phyloP scores from a whole-genome alignment of 2,888 invertebrate species.

The Ormyrus thymus region DNA sequence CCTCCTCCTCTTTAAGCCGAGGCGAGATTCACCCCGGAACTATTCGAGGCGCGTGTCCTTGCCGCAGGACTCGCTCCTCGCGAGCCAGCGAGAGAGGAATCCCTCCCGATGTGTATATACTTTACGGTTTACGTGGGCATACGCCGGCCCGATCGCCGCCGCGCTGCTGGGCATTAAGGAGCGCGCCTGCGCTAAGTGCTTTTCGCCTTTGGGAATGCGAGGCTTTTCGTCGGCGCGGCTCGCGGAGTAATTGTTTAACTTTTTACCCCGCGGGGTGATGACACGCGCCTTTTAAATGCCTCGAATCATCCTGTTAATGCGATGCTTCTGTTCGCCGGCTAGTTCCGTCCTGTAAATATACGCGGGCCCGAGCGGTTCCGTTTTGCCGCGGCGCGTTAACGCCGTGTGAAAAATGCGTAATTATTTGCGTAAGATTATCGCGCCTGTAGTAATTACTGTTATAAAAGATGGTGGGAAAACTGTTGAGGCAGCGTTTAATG shows the following conservation, averaged over 20 bases:
- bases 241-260: slow-evolving; percentile 34
- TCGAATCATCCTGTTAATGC: background rate
- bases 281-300: background rate
- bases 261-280: background rate
- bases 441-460: no score
- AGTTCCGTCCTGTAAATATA: background rate
- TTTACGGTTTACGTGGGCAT: slow-evolving; percentile 1
- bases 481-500: no score
- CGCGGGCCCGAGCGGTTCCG: no score
- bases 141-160: background rate
- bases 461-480: no score
- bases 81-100: slow-evolving; percentile 17
- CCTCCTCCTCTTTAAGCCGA: background rate
- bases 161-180: background rate
- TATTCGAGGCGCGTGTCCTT: slow-evolving; percentile 55
- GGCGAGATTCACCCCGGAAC: slow-evolving; percentile 52
- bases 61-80: slow-evolving; percentile 45
- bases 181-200: slow-evolving; percentile 37
- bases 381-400: no score
- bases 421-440: no score
- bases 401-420: no score
- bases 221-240: slow-evolving; percentile 42
- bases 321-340: background rate
- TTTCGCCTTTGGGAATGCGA: slow-evolving; percentile 40
- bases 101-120: slow-evolving; percentile 21